Base-by-base conservation (phyloP, 1,140 invertebrate genomes). In the Bilobella aurantiaca region DNA sequence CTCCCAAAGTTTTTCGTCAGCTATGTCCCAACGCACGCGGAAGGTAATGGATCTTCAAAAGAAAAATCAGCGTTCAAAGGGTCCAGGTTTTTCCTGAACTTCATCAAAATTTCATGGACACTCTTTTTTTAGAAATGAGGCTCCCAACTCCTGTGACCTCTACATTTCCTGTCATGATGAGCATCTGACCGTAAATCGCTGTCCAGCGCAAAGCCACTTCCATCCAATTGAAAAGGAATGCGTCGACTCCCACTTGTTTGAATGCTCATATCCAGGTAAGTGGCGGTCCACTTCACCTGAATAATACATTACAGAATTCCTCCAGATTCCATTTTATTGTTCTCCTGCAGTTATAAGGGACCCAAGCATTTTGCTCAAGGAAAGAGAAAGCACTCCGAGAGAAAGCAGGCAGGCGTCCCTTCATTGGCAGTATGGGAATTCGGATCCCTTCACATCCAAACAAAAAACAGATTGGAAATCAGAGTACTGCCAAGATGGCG, bases 21-120 rank as follows among this genome's bases (percentile, higher is more conserved):
- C 28, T 69, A 31, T 69, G 68, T 60, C 68, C 53, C 14, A 23
- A 34, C 28, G 12, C 5, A 1, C 53, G 1, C 30, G 68, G 68
- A 59, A 69, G 27, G 68, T 69, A 69, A 66, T 29, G 21, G 28
- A 59, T 18, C 23, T 16, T 18, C 8, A n/a, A 42, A 57, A 1
- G 16, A 42, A 46, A 1, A 58, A 37, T 8, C 18, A 25, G 8
- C 18, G n/a, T 3, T 12, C 14, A 59, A 59, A 27, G 5, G 31
- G 31, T 28, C 14, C 3, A 12, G 5, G 27, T 29, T 14, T 8
- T 59, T 8, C 31, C 31, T 59, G 3, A 3, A 14, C 31, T 56
- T 42, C n/a, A 8, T 42, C 8, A 42, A 42, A 42, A 42, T 42
- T n/a, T 8, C 14, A n/a, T n/a, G n/a, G n/a, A n/a, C n/a, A n/a